phyloP scores from a whole-genome alignment of 2,888 invertebrate genomes.

The Lymantria dispar region DNA sequence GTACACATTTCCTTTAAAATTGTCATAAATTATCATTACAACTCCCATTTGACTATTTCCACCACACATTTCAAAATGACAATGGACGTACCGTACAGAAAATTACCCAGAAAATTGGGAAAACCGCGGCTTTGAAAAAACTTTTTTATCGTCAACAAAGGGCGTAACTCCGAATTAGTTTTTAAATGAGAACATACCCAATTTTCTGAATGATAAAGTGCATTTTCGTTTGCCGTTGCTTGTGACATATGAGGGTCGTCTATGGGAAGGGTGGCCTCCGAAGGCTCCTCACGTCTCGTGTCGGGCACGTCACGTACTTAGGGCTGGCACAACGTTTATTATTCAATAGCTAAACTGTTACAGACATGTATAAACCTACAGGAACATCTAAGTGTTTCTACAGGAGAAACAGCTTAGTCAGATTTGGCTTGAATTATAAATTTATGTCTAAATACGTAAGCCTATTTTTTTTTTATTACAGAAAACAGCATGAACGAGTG shows the following conservation, averaged over 20 bases:
- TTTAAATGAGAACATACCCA: slow-evolving; percentile 39
- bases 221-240: slow-evolving; percentile 43
- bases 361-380: slow-evolving; percentile 53
- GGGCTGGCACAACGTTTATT: slow-evolving; percentile 61
- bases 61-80: slow-evolving; percentile 60
- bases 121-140: slow-evolving; percentile 57
- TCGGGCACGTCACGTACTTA: slow-evolving; percentile 47
- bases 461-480: too few species aligned
- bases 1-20: slow-evolving; percentile 34
- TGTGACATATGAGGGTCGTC: slow-evolving; percentile 43
- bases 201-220: slow-evolving; percentile 48
- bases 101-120: slow-evolving; percentile 56
- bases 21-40: slow-evolving; percentile 51
- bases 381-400: slow-evolving; percentile 25
- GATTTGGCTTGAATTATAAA: slow-evolving; percentile 17
- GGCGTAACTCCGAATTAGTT: slow-evolving; percentile 36
- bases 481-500: too few species aligned
- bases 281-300: slow-evolving; percentile 58
- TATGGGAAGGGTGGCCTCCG: slow-evolving; percentile 31
- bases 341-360: slow-evolving; percentile 68
- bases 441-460: neutral
- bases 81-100: slow-evolving; percentile 49
- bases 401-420: slow-evolving; percentile 24
- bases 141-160: slow-evolving; percentile 34
- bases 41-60: slow-evolving; percentile 52